Evolutionary conservation across 2,888 invertebrate genomes (phyloP).

Genomic region (Dione juno): DNA sequence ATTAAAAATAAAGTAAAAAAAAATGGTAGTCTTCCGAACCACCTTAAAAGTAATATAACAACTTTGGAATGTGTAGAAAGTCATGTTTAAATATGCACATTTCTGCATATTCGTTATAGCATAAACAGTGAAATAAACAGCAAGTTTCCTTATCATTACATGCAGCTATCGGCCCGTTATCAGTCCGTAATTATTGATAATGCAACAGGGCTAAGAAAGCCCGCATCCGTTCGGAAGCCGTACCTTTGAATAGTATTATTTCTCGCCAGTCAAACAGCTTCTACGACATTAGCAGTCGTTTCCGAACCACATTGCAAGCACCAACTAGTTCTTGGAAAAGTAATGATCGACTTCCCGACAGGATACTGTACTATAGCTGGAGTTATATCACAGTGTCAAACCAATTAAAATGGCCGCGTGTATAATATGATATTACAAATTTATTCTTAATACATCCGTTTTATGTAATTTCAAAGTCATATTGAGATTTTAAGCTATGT

Average conservation of each 20-base stretch:
- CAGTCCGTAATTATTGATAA: constrained; percentile 50
- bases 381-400: constrained; percentile 46
- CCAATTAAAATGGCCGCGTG: constrained; percentile 41
- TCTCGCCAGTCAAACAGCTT: constrained; percentile 43
- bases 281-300: constrained; percentile 49
- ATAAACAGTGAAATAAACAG: constrained; percentile 33
- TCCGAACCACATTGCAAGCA: constrained; percentile 68
- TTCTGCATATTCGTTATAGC: constrained; percentile 15
- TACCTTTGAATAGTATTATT: constrained; percentile 45
- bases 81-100: neutral
- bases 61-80: neutral
- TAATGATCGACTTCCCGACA: constrained; percentile 47
- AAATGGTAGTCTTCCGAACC: neutral
- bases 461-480: constrained; percentile 1
- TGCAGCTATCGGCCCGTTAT: constrained; percentile 37
- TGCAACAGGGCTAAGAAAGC: constrained; percentile 49
- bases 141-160: constrained; percentile 43
- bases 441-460: constrained; percentile 29
- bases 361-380: constrained; percentile 45
- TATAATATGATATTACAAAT: constrained; percentile 31
- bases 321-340: constrained; percentile 45
- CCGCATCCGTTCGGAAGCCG: constrained; percentile 53
- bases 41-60: neutral
- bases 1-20: neutral
- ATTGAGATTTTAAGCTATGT: neutral